Evolutionary conservation across 2,113 vertebrate species (phyloP), one percentile per base, ranked within the genome.

Genomic region (Thomomys bottae): DNA sequence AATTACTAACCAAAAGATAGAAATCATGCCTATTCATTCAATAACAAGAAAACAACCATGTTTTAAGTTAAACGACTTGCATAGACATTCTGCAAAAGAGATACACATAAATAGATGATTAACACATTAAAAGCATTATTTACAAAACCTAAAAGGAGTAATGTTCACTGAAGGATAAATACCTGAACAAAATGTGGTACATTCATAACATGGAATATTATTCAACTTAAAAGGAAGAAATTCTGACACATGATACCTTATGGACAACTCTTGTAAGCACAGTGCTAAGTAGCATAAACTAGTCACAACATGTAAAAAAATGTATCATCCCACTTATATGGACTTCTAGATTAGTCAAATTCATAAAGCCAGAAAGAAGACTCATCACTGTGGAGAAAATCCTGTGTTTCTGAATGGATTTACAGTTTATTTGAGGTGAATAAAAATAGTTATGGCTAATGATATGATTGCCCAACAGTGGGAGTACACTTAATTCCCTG

Each of bases 111-210:
- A 49, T 32, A 23, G 17, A 26, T 78, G 81, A 63, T n/a, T 78
- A 77, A 8, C 26, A 93, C 59, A 84, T 84, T 84, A 30, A 85
- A 94, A 4, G 24, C 26, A 82, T 26, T 63, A 57, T 76, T 88
- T 63, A 70, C 64, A 83, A n/a, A 30, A 88, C 21, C 18, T 38
- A 34, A 72, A 73, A 49, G 23, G 26, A 78, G 28, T 8, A 92
- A n/a, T 0, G 4, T 38, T 18, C 36, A 73, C 1, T 64, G 40
- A 82, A 34, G 21, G 36, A 63, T 8, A 1, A 81, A 24, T 59
- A 32, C 45, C 71, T 18, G 18, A 54, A 72, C 15, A 59, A 82
- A 78, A 64, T 68, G 4, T 8, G 3, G 5, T 63, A 49, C 36
- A 38, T 49, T 49, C 17, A 66, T 28, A 84, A 2, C 32, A 21